These are phyloP conservation scores for Gonatopus flavifemur DNA, from an alignment of 1,140 invertebrate genomes.

Conservation along the genomic window DNA sequence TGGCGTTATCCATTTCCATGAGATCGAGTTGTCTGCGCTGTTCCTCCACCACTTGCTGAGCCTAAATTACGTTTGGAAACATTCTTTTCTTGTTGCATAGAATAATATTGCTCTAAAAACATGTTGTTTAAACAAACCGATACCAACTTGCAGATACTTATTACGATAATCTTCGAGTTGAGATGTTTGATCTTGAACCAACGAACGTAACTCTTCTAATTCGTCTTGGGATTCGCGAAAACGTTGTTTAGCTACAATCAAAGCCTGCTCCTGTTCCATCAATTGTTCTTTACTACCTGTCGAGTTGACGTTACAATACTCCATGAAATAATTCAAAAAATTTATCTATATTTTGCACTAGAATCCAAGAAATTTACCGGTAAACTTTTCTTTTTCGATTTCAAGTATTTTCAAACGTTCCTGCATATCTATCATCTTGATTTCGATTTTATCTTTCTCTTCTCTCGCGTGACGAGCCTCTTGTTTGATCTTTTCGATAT, in stretches of 20 bases:
- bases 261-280: conserved; percentile 66
- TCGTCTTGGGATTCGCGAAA: conserved; percentile 68
- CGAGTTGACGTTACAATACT: not conserved
- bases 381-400: conserved; percentile 41
- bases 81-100: not conserved
- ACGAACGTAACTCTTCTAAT: conserved; percentile 66
- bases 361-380: conserved; percentile 23
- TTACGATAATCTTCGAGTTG: conserved; percentile 75
- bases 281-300: conserved; percentile 64
- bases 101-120: too few species aligned
- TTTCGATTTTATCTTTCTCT: conserved; percentile 58
- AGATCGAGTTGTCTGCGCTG: conserved; percentile 71
- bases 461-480: conserved; percentile 57
- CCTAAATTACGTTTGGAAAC: conserved; percentile 45
- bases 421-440: conserved; percentile 57
- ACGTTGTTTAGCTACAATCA: conserved; percentile 64
- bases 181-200: conserved; percentile 70
- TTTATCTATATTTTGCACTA: not conserved
- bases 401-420: conserved; percentile 45
- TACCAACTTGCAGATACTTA: conserved; percentile 59
- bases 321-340: not conserved
- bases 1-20: conserved; percentile 73
- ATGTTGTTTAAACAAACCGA: too few species aligned
- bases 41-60: conserved; percentile 74
- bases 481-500: conserved; percentile 58